These are phyloP conservation scores for Brachionus koreanus DNA, from an alignment of 1,140 invertebrate genomes.

Conservation along the genomic window DNA sequence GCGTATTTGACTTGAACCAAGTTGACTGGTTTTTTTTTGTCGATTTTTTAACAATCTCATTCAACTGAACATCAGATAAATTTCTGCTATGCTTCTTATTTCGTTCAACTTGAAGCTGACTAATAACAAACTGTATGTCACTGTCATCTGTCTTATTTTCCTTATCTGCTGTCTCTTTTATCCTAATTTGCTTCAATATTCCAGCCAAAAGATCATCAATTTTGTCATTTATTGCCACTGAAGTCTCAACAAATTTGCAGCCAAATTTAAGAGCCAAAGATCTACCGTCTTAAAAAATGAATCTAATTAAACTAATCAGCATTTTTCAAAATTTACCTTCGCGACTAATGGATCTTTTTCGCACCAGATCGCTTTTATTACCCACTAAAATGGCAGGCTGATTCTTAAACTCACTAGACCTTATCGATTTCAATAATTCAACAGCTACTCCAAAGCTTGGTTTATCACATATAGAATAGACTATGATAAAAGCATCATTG, in stretches of 20 bases:
- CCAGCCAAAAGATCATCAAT: constrained; percentile 45
- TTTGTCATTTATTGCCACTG: constrained; percentile 44
- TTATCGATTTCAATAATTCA: constrained; percentile 24
- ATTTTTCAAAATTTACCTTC: background rate
- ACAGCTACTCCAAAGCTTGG: background rate
- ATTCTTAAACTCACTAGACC: constrained; percentile 30
- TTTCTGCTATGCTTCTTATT: constrained; percentile 7
- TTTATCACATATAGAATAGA: constrained; percentile 39
- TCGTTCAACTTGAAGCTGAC: background rate
- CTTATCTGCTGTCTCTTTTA: constrained; percentile 17
- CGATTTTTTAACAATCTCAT: background rate
- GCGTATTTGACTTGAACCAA: constrained; percentile 31
- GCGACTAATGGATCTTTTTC: constrained; percentile 12
- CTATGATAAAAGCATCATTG: constrained; percentile 40
- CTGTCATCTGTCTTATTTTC: background rate
- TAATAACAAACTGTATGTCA: background rate
- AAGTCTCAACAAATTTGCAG: constrained; percentile 45
- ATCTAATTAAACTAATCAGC: background rate
- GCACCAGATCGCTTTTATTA: constrained; percentile 43
- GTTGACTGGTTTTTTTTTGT: background rate
- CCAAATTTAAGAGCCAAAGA: background rate
- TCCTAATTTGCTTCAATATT: constrained; percentile 36
- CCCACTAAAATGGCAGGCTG: constrained; percentile 37
- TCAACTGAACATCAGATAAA: constrained; percentile 17
- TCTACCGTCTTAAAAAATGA: background rate